A percentile compares a stretch with the other conserved stretches of the same genome.
phyloP scores from a whole-genome alignment of 2,797 vertebrate species.

The Scleropages formosus region DNA sequence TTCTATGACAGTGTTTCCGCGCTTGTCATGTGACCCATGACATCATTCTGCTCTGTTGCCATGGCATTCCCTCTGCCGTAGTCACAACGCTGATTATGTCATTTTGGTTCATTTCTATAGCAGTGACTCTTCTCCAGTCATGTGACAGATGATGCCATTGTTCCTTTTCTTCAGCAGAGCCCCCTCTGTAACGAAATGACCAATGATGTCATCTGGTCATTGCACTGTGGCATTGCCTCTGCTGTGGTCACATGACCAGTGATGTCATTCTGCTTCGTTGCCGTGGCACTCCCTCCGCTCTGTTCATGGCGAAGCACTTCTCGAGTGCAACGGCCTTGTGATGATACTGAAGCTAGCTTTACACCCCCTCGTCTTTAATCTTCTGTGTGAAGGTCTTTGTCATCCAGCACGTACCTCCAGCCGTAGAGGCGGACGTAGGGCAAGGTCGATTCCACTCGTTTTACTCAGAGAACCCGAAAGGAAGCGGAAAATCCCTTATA shows the following conservation, averaged over 20 bases:
- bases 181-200: not conserved
- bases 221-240: too few relatives aligned
- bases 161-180: too few relatives aligned
- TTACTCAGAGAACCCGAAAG: not conserved
- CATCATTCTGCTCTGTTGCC: too few relatives aligned
- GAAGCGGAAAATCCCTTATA: not conserved
- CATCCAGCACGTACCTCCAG: not conserved
- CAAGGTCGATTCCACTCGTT: not conserved
- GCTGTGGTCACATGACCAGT: not conserved
- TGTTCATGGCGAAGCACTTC: slow-evolving; percentile 6
- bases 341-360: not conserved
- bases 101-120: too few relatives aligned
- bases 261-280: too few relatives aligned
- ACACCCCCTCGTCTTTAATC: not conserved
- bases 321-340: not conserved
- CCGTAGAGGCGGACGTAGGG: not conserved
- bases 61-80: not conserved
- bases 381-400: not conserved
- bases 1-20: too few relatives aligned
- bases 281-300: not conserved
- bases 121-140: too few relatives aligned
- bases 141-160: too few relatives aligned
- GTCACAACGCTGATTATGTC: too few relatives aligned
- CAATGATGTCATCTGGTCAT: not conserved
- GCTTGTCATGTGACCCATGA: too few relatives aligned